These are phyloP conservation scores for Rutpela maculata DNA, from an alignment of 2,888 invertebrate species.

Conservation along the genomic window DNA sequence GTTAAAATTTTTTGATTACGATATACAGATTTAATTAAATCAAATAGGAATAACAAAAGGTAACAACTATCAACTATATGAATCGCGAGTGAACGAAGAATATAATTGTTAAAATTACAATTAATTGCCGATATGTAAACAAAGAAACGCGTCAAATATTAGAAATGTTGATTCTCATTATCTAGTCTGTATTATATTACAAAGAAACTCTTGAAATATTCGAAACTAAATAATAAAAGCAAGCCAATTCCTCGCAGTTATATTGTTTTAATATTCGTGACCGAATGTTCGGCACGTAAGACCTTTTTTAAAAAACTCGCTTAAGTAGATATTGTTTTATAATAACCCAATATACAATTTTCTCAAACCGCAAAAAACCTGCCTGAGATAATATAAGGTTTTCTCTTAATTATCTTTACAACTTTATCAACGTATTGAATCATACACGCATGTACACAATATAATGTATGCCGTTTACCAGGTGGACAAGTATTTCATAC, in stretches of 20 bases:
- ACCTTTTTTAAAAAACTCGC: conserved; percentile 20
- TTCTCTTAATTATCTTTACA: conserved; percentile 47
- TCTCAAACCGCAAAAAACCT: conserved; percentile 50
- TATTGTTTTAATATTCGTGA: conserved; percentile 28
- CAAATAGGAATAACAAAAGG: too few relatives aligned
- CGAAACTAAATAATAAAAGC: background rate
- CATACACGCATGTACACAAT: conserved; percentile 30
- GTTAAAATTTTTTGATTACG: too few relatives aligned
- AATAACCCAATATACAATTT: conserved; percentile 55
- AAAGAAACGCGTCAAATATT: too few relatives aligned
- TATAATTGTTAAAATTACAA: too few relatives aligned
- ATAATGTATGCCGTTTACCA: background rate
- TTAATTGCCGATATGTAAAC: too few relatives aligned
- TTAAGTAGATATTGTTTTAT: conserved; percentile 47
- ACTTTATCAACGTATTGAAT: conserved; percentile 40
- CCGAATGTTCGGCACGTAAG: conserved; percentile 31
- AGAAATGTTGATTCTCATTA: too few relatives aligned
- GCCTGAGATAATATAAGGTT: conserved; percentile 40
- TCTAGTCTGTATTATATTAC: too few relatives aligned
- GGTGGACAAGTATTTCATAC: conserved; percentile 8
- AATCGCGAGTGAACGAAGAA: too few relatives aligned
- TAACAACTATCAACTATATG: too few relatives aligned
- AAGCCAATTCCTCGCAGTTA: background rate
- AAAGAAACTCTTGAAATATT: background rate
- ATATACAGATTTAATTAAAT: too few relatives aligned